Base-by-base conservation (phyloP, 2,113 vertebrate species). In the Mandrillus leucophaeus region DNA sequence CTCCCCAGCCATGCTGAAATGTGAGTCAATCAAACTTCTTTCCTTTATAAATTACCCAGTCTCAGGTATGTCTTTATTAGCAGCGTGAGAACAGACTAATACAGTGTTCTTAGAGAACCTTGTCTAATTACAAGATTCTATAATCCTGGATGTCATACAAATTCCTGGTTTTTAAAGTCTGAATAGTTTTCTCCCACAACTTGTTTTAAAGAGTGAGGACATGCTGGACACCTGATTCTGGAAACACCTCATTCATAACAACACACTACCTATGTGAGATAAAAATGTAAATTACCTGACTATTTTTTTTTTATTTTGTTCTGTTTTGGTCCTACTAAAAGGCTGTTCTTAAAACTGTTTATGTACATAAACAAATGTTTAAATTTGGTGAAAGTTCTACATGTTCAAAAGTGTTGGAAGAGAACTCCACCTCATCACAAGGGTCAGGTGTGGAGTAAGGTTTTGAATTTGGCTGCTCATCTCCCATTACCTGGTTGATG, bases 371-470 rank as follows among this genome's bases (percentile, higher is more conserved):
- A 64, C 14, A 59, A 20, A 87, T 48, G 50, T 27, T 45, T 35
- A 40, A 88, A 68, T n/a, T 50, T 40, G 3, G 4, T 61, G 35
- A 73, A 75, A 50, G 35, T 40, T 59, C 11, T 45, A 11, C 40
- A 45, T 32, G 57, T 32, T 88, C 50, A 57, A 20, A 14, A 7
- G 0, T 8, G 7, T 40, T 55, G 22, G n/a, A 35, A 59, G 43
- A 32, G 18, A 32, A n/a, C 20, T 8, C 3, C 40, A 13, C 5
- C 27, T 61, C 32, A 27, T 14, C 14, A 2, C 11, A 17, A 40
- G 16, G 25, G 30, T 14, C 81, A 32, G 38, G 6, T 6, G 6
- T 5, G 0, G 5, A 22, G 13, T 0, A 45, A 73, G 50, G 35
- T 43, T 85, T 48, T 81, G 35, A 52, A 32, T 40, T 70, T 20